phyloP scores from a whole-genome alignment of 1,140 invertebrate genomes.

The Drosophila sturtevanti region DNA sequence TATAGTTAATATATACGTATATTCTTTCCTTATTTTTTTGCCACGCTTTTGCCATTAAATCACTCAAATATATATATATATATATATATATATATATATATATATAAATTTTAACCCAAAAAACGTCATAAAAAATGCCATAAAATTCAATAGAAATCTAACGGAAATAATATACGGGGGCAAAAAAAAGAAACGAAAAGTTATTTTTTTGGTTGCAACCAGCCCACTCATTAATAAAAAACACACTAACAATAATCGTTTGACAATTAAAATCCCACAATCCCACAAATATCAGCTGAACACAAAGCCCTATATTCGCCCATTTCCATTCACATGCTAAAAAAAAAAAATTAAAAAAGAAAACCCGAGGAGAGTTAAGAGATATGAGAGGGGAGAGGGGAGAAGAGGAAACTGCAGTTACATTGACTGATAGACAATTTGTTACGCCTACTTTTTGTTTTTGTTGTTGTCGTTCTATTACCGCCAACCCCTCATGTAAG shows the following conservation, averaged over 20 bases:
- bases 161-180: background rate
- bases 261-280: slow-evolving; percentile 68
- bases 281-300: slow-evolving; percentile 26
- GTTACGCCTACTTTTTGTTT: slow-evolving; percentile 68
- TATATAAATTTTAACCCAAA: slow-evolving; percentile 4
- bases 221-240: slow-evolving; percentile 66
- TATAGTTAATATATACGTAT: background rate
- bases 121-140: slow-evolving; percentile 55
- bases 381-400: too few species aligned
- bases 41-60: slow-evolving; percentile 52
- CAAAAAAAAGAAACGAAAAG: background rate
- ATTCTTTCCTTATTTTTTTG: background rate
- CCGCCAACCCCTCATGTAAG: slow-evolving; percentile 36
- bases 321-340: slow-evolving; percentile 50
- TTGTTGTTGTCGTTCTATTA: background rate
- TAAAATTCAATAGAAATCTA: slow-evolving; percentile 39
- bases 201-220: slow-evolving; percentile 20
- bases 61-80: background rate
- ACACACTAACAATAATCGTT: slow-evolving; percentile 37
- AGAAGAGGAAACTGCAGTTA: slow-evolving; percentile 34
- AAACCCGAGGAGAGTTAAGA: background rate
- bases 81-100: background rate
- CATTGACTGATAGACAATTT: slow-evolving; percentile 77
- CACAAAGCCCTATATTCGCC: slow-evolving; percentile 19
- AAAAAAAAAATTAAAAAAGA: slow-evolving; percentile 49